Percentiles rank a stretch among this genome's conserved stretches.
Conservation (phyloP, 2,888 invertebrate genomes). For the Vanessa cardui region DNA sequence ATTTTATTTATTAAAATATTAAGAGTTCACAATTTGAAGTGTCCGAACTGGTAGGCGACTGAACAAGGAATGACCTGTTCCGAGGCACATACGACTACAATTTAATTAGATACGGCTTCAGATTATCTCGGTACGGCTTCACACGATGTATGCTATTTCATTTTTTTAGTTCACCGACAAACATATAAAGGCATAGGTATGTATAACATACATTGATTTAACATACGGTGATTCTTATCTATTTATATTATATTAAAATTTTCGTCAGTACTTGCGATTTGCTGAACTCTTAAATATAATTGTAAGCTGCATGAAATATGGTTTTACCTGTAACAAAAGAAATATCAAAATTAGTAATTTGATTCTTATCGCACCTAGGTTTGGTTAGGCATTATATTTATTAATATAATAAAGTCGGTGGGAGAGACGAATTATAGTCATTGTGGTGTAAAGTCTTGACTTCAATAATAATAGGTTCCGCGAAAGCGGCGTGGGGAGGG, state of each 20-base stretch:
- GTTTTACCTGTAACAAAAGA: slow-evolving; percentile 77
- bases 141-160: slow-evolving; percentile 75
- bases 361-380: slow-evolving; percentile 66
- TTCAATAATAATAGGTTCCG: slow-evolving; percentile 79
- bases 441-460: slow-evolving; percentile 76
- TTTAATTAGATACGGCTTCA: slow-evolving; percentile 82
- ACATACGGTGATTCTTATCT: not conserved
- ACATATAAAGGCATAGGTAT: not conserved
- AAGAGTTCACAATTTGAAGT: slow-evolving; percentile 44
- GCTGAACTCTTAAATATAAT: slow-evolving; percentile 28
- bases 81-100: slow-evolving; percentile 69
- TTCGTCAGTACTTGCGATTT: slow-evolving; percentile 41
- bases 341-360: slow-evolving; percentile 50
- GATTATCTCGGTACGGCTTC: slow-evolving; percentile 78
- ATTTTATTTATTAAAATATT: slow-evolving; percentile 33
- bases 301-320: not conserved
- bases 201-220: slow-evolving; percentile 19
- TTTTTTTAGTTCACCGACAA: slow-evolving; percentile 55
- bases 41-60: slow-evolving; percentile 59
- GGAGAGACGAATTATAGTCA: slow-evolving; percentile 80
- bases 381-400: slow-evolving; percentile 73
- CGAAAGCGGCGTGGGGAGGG: slow-evolving; percentile 55
- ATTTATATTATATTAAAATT: not conserved
- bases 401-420: slow-evolving; percentile 71
- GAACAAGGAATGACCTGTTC: slow-evolving; percentile 64